Evolutionary conservation across 2,888 invertebrate genomes (phyloP).

Genomic region (Andrena bucephala): DNA sequence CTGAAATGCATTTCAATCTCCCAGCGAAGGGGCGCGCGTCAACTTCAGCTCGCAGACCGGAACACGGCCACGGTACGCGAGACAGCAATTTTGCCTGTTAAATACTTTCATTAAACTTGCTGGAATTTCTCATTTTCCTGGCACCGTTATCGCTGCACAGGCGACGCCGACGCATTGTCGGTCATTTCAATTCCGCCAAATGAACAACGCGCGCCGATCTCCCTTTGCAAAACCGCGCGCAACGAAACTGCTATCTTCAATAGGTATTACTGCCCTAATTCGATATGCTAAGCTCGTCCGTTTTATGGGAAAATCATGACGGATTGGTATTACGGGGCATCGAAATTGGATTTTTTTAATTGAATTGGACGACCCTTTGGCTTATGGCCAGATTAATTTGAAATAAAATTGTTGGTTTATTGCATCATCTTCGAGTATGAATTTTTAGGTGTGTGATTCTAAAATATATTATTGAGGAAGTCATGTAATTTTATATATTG

Average conservation of each 20-base stretch:
- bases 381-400: no score
- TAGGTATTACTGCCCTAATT: constrained; percentile 8
- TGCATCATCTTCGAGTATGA: no score
- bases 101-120: constrained; percentile 78
- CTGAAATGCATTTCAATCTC: constrained; percentile 59
- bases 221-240: background rate
- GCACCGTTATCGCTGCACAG: constrained; percentile 57
- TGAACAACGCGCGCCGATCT: constrained; percentile 51
- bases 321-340: background rate
- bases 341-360: no score
- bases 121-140: constrained; percentile 74
- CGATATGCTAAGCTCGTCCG: constrained; percentile 1
- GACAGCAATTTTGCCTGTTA: constrained; percentile 70
- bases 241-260: background rate
- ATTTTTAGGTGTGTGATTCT: no score
- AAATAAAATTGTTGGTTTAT: no score
- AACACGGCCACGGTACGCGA: constrained; percentile 29
- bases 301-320: background rate
- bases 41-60: constrained; percentile 3
- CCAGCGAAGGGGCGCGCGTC: constrained; percentile 15
- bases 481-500: no score
- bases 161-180: constrained; percentile 19
- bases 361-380: no score
- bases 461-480: no score
- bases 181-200: constrained; percentile 64